Conservation (phyloP, 2,797 vertebrate genomes). For the Xiphophorus birchmanni region DNA sequence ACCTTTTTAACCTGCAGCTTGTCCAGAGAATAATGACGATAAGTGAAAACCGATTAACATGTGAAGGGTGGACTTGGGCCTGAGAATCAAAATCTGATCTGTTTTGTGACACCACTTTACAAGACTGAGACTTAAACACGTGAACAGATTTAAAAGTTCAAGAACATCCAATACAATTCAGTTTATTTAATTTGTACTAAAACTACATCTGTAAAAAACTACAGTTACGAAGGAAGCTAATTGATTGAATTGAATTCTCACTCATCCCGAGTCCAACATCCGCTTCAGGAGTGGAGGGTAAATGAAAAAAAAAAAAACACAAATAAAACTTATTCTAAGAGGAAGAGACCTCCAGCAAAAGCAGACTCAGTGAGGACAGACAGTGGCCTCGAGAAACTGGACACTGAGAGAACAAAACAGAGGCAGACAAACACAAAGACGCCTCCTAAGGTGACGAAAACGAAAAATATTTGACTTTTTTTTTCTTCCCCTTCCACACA, state of each 20-base stretch:
- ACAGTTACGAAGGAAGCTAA: too few relatives aligned
- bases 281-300: background rate
- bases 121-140: background rate
- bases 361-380: background rate
- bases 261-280: background rate
- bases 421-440: background rate
- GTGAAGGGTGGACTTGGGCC: background rate
- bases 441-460: background rate
- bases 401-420: background rate
- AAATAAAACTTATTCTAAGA: background rate
- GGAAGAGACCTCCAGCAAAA: background rate
- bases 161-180: background rate
- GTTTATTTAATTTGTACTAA: background rate
- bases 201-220: background rate
- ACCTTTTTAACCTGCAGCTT: background rate
- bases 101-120: background rate
- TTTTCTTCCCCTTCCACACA: background rate
- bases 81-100: too few relatives aligned
- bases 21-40: background rate
- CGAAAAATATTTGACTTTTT: background rate
- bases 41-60: too few relatives aligned
- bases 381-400: background rate
- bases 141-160: background rate
- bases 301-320: too few relatives aligned
- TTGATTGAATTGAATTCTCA: background rate